phyloP scores from a whole-genome alignment of 53 echinoderm and acorn worm species.

The Hippasteria phrygiana region DNA sequence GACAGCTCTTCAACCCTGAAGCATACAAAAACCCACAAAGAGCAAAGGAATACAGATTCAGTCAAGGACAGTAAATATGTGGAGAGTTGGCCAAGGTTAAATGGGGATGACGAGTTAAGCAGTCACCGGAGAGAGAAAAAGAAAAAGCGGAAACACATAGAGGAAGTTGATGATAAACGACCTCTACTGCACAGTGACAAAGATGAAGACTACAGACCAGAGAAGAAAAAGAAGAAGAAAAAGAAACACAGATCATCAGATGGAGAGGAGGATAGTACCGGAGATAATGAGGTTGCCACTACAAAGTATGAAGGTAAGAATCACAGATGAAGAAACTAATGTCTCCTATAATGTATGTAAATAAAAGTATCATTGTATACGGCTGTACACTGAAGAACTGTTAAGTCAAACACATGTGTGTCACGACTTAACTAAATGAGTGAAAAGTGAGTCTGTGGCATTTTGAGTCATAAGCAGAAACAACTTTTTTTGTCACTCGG shows the following conservation, averaged over 20 bases:
- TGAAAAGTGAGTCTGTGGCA: no score
- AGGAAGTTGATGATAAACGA: slow-evolving; percentile 49
- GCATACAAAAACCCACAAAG: slow-evolving; percentile 26
- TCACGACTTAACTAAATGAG: no score
- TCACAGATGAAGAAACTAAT: not conserved
- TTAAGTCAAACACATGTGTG: no score
- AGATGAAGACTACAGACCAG: slow-evolving; percentile 28
- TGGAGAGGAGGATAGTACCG: slow-evolving; percentile 64
- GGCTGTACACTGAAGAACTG: no score
- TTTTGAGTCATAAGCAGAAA: no score
- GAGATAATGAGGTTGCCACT: slow-evolving; percentile 26
- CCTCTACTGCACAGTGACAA: slow-evolving; percentile 3
- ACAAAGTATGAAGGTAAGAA: slow-evolving; percentile 70
- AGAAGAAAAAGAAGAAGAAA: slow-evolving; percentile 59
- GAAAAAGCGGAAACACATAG: slow-evolving; percentile 74
- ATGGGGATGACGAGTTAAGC: not conserved
- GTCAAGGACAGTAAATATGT: not conserved
- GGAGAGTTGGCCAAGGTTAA: not conserved
- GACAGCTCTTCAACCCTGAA: slow-evolving; percentile 39
- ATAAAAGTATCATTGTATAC: not conserved
- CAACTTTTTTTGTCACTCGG: no score
- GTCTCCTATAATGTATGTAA: not conserved
- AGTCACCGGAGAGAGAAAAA: slow-evolving; percentile 63
- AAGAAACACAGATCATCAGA: slow-evolving; percentile 51
- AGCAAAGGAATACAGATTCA: not conserved